A percentile compares a stretch with the other conserved stretches of the same genome.
phyloP scores from a whole-genome alignment of 2,888 invertebrate species.

The Drosophila sordidapex region DNA sequence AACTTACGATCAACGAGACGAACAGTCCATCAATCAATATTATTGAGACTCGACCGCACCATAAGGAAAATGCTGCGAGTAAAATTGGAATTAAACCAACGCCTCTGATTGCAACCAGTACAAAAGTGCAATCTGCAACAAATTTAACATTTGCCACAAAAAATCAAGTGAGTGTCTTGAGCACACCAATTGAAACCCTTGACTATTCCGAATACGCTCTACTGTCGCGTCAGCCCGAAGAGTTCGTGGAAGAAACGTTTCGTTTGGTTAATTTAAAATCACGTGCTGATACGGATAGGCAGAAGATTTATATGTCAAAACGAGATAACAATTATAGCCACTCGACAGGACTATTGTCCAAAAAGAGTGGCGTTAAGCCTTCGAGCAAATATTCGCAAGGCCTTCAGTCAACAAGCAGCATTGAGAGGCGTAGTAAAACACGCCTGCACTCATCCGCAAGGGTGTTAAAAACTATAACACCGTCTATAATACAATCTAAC shows the following conservation, averaged over 20 bases:
- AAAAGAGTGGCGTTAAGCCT: constrained; percentile 92
- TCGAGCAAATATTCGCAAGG: constrained; percentile 95
- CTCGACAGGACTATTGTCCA: constrained; percentile 92
- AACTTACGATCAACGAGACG: constrained; percentile 39
- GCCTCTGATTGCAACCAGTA: constrained; percentile 37
- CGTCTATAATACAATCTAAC: constrained; percentile 83
- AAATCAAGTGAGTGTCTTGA: constrained; percentile 32
- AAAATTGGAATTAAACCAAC: constrained; percentile 74
- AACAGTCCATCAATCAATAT: constrained; percentile 54
- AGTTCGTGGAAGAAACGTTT: constrained; percentile 93
- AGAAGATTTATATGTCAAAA: constrained; percentile 85
- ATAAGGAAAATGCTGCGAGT: constrained; percentile 44
- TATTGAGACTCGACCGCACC: constrained; percentile 76
- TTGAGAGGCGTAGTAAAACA: constrained; percentile 86
- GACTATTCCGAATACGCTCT: constrained; percentile 94
- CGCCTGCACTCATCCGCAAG: constrained; percentile 89
- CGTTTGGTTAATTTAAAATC: constrained; percentile 92
- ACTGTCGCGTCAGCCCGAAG: constrained; percentile 92
- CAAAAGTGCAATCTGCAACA: constrained; percentile 40
- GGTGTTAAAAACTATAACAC: constrained; percentile 91
- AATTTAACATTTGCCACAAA: constrained; percentile 29
- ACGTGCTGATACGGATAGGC: constrained; percentile 54
- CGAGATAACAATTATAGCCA: constrained; percentile 89
- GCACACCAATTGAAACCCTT: constrained; percentile 86
- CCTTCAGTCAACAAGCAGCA: constrained; percentile 88